phyloP scores from a whole-genome alignment of 2,888 invertebrate species.

The Chydorus sphaericus region DNA sequence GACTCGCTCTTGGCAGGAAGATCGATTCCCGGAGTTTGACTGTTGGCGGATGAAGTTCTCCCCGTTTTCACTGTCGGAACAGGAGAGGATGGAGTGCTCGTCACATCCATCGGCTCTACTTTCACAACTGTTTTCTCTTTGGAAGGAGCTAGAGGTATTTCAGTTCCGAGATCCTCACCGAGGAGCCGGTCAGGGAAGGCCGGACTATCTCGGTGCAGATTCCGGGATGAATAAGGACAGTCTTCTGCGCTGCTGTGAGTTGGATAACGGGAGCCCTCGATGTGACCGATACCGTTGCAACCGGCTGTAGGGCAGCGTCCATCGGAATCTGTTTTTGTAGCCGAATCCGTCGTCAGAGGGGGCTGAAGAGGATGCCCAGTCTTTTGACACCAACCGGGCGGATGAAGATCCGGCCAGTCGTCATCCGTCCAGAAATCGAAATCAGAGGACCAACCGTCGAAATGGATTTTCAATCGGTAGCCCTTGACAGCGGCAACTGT shows the following conservation, averaged over 20 bases:
- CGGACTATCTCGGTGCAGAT: conserved; percentile 27
- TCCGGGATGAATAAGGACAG: conserved; percentile 56
- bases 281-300: conserved; percentile 80
- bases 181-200: not conserved
- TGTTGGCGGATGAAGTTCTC: too few species aligned
- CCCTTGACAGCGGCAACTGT: conserved; percentile 53
- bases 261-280: conserved; percentile 56
- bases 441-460: conserved; percentile 76
- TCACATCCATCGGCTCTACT: too few species aligned
- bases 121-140: not conserved
- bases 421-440: conserved; percentile 82
- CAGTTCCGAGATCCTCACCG: not conserved
- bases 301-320: conserved; percentile 60
- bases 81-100: not conserved
- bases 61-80: too few species aligned
- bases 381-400: conserved; percentile 78
- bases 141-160: not conserved
- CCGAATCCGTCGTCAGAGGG: conserved; percentile 32
- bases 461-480: conserved; percentile 52
- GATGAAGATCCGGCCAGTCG: conserved; percentile 78
- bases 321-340: not conserved
- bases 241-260: conserved; percentile 54
- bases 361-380: conserved; percentile 75
- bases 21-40: too few species aligned
- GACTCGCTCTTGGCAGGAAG: conserved; percentile 3